Base-by-base conservation (phyloP, 2,797 vertebrate genomes). In the Anabas testudineus region DNA sequence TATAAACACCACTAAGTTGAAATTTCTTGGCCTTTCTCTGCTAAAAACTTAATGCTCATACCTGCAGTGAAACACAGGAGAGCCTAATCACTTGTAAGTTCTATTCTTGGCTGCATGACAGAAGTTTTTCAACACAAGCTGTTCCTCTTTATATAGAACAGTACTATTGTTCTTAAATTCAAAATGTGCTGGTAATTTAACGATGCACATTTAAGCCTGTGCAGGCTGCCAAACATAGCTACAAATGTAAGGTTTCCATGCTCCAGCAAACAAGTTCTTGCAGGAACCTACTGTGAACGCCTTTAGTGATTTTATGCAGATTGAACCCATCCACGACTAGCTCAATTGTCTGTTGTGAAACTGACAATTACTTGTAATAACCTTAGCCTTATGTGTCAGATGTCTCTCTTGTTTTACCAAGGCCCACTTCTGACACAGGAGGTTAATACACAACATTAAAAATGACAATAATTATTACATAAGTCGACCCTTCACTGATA, bases 281-380 rank as follows among this genome's bases (percentile, higher is more conserved):
- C 39, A 58, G n/a, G 22, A 10, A 39, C 24, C 16, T 49, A 12
- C 19, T 26, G 22, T 55, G 48, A 28, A 42, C 18, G 7, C 7
- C 2, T 47, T 24, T 56, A 10, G 10, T n/a, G 41, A 12, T 56
- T 45, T 36, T 54, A 43, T 68, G 45, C n/a, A 36, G n/a, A 61
- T 51, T 46, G 16, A 58, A 30, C 37, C 13, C 3, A 21, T 67
- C 9, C 41, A 43, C 37, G 19, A 46, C 47, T 45, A 47, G 19
- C 0, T 9, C 16, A 49, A 37, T 12, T 37, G 36, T 37, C 36
- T 8, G 10, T 7, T 9, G 36, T 16, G 14, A 16, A 7, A 14
- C 37, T 39, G 14, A 37, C 14, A 39, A 39, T 39, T 39, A 32
- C n/a, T 19, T 46, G 30, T n/a, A 48, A 5, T 52, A 42, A 19